Evolutionary conservation across 2,797 vertebrate genomes (phyloP).

Genomic region (Eptatretus atami): DNA sequence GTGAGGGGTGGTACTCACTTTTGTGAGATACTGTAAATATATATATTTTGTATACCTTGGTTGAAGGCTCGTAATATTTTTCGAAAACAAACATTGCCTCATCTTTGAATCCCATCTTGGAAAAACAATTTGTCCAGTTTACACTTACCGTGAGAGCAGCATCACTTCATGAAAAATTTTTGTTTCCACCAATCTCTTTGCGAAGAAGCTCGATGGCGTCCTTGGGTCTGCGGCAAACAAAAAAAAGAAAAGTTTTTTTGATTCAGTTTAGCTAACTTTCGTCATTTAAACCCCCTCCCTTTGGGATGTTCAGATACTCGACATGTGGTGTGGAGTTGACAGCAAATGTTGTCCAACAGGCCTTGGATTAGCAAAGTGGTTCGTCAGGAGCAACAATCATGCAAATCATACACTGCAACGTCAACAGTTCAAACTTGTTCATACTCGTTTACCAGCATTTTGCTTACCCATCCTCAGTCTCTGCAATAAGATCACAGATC

Average conservation of each 20-base stretch:
- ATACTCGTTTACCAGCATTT: not conserved
- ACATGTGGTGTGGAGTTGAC: not conserved
- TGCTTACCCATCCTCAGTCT: slow-evolving; percentile 85
- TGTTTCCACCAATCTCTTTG: slow-evolving; percentile 75
- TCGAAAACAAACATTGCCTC: too few relatives aligned
- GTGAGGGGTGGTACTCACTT: too few relatives aligned
- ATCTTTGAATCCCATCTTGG: too few relatives aligned
- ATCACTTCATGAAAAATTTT: slow-evolving; percentile 85
- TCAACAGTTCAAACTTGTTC: too few relatives aligned
- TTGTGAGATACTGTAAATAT: too few relatives aligned
- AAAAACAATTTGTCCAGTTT: not conserved
- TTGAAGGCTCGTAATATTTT: too few relatives aligned
- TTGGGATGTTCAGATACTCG: not conserved
- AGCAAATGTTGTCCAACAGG: not conserved
- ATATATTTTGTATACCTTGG: too few relatives aligned
- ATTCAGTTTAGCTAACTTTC: not conserved
- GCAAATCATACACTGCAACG: not conserved
- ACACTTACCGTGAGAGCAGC: slow-evolving; percentile 37
- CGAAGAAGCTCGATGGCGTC: slow-evolving; percentile 67
- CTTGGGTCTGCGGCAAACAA: slow-evolving; percentile 31
- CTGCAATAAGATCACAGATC: slow-evolving; percentile 95
- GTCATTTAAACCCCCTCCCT: too few relatives aligned
- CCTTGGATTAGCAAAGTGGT: not conserved
- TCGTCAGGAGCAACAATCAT: not conserved
- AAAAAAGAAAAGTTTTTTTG: not conserved